Base-by-base conservation (phyloP, 2,113 vertebrate species). In the Ardeotis arabs region DNA sequence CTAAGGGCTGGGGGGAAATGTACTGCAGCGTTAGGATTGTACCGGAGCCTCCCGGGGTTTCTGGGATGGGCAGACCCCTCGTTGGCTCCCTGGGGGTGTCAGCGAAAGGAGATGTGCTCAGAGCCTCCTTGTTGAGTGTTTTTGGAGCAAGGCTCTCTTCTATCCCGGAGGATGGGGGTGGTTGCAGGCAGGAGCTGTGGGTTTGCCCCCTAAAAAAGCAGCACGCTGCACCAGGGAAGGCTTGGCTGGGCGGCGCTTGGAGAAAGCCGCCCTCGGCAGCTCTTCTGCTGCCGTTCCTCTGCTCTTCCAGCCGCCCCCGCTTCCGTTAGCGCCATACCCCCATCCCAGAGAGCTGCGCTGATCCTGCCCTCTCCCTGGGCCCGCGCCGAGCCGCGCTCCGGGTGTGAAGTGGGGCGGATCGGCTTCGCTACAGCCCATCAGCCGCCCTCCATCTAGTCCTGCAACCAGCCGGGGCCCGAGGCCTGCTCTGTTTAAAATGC, bases 401-500 rank as follows among this genome's bases (percentile, higher is more conserved):
- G 72, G 41, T 81, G 93, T 15, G 88, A 56, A 68, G 29, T 8
- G 5, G 62, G 33, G 23, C 4, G 49, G 22, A 59, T 87, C 60
- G 6, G 94, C 87, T 82, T 35, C 28, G 21, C 9, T 5, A 11
- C 68, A 81, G 55, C 14, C 92, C 95, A 62, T 59, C 90, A 75
- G 60, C 86, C 79, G 0, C 72, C 80, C 73, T 92, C 69, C 92
- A 14, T 22, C 88, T 22, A 18, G 4, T 4, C 37, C 78, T 80
- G 91, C 63, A 53, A 72, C 22, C 75, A 7, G 68, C 27, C 0
- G 2, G 1, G 5, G 79, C 94, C 88, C 4, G 5, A 88, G 93
- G 75, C 64, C 35, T 90, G 87, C 87, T 97, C 84, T 63, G 73
- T 44, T 95, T 63, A 47, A 82, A 92, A 62, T 25, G 95, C 94